These are phyloP conservation scores for Oligia strigilis DNA, from an alignment of 2,888 invertebrate species.

Conservation along the genomic window DNA sequence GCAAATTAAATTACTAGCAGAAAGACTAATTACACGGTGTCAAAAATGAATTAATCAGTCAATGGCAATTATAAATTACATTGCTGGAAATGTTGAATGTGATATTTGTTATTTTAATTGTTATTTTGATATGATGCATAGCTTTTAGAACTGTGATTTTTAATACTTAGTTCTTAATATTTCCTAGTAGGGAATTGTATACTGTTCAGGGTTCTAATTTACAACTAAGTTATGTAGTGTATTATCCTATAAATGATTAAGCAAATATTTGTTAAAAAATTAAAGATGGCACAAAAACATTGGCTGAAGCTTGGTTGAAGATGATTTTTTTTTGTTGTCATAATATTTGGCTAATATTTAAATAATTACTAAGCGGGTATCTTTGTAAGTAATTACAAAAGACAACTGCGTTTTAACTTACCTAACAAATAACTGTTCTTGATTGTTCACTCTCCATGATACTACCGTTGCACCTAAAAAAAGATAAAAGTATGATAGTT, in stretches of 20 bases:
- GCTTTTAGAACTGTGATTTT: neutral
- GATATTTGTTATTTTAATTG: neutral
- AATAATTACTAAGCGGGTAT: neutral
- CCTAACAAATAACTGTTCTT: constrained; percentile 99
- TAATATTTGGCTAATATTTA: neutral
- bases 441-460: constrained; percentile 98
- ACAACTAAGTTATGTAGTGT: neutral
- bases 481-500: constrained; percentile 48
- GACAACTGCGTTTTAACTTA: constrained; percentile 83
- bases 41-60: constrained; percentile 76
- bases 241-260: neutral
- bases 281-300: neutral
- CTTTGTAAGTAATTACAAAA: neutral
- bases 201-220: neutral
- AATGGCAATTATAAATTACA: constrained; percentile 66
- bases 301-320: neutral
- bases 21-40: constrained; percentile 75
- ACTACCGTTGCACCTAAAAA: constrained; percentile 98
- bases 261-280: neutral
- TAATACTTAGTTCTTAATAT: neutral
- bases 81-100: constrained; percentile 53
- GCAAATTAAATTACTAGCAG: constrained; percentile 77
- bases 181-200: neutral
- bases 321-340: neutral
- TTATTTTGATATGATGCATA: neutral